A percentile compares a stretch with the other conserved stretches of the same genome.
Conservation (phyloP, 2,797 vertebrate species). For the Scomberomorus guttatus region DNA sequence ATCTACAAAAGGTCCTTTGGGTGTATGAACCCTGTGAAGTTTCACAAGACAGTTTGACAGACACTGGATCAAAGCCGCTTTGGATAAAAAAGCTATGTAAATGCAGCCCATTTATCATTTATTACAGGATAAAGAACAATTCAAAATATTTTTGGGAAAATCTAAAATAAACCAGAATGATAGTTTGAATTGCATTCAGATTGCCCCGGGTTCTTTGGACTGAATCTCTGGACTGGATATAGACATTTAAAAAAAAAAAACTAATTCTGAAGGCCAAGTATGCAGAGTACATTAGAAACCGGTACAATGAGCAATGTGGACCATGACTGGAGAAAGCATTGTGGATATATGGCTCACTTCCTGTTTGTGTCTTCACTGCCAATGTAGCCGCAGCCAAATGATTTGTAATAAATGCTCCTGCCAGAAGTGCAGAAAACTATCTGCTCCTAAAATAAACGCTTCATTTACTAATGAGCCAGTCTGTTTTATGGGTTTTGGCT, state of each 20-base stretch:
- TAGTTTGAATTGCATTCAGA: conserved; percentile 15
- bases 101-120: background rate
- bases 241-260: background rate
- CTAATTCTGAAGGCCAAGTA: conserved; percentile 14
- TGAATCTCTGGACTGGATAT: conserved; percentile 8
- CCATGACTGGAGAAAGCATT: conserved; percentile 5
- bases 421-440: conserved; percentile 28
- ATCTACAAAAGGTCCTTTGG: conserved; percentile 14
- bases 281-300: conserved; percentile 39
- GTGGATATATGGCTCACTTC: conserved; percentile 17
- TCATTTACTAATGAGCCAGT: conserved; percentile 38
- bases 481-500: conserved; percentile 38
- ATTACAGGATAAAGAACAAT: conserved; percentile 1
- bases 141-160: background rate
- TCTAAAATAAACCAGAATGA: background rate
- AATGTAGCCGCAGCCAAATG: conserved; percentile 4
- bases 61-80: conserved; percentile 2
- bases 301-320: conserved; percentile 31
- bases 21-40: conserved; percentile 7
- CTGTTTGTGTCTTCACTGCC: conserved; percentile 29
- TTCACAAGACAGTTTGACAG: conserved; percentile 22
- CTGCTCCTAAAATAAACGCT: conserved; percentile 5
- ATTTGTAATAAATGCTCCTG: conserved; percentile 30
- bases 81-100: background rate
- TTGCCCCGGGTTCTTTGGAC: conserved; percentile 25